Conservation (phyloP, 92 coral and sea anemone genomes). For the Phenganax marumi region DNA sequence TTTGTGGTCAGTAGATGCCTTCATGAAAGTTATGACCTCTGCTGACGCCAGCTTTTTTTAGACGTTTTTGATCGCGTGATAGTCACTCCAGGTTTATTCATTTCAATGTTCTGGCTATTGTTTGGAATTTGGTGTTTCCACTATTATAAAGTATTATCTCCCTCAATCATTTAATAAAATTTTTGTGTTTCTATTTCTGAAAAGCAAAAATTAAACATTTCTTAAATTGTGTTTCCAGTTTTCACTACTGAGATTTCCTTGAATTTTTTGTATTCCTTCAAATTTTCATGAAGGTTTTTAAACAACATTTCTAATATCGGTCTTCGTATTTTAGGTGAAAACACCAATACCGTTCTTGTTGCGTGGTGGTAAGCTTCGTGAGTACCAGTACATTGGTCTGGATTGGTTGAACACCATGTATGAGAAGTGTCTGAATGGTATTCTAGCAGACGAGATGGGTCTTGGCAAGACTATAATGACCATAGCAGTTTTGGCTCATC, state of each 20-base stretch:
- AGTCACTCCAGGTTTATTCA: no score
- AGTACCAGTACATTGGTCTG: slow-evolving; percentile 91
- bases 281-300: background rate
- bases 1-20: no score
- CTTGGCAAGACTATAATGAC: slow-evolving; percentile 96
- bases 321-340: slow-evolving; percentile 62
- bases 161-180: no score
- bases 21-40: no score
- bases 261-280: no score
- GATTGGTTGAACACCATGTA: slow-evolving; percentile 99
- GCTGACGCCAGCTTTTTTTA: no score
- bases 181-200: no score
- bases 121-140: background rate
- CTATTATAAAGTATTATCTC: no score
- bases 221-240: no score
- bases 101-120: slow-evolving; percentile 1
- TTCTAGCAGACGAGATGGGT: slow-evolving; percentile 98
- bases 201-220: no score
- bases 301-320: background rate
- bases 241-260: no score
- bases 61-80: no score
- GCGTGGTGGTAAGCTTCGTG: slow-evolving; percentile 78
- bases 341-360: slow-evolving; percentile 85
- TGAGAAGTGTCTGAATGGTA: slow-evolving; percentile 87
- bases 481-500: slow-evolving; percentile 86